Percentiles rank a stretch among this genome's conserved stretches.
Conservation (phyloP, 2,113 vertebrate species). For the Cnemophilus loriae region DNA sequence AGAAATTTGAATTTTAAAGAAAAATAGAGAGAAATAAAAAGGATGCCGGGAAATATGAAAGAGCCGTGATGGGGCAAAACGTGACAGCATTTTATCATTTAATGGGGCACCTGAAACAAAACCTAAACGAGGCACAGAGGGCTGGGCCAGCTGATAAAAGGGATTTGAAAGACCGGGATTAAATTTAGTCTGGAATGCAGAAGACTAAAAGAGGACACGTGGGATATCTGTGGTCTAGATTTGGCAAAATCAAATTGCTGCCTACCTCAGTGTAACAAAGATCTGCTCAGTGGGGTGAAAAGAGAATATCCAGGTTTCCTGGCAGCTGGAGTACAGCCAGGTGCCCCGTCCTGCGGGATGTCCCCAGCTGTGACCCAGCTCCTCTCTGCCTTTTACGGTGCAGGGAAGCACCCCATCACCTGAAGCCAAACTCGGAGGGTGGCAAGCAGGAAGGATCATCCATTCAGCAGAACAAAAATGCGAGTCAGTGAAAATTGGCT, state of each 20-base stretch:
- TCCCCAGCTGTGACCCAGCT: neutral
- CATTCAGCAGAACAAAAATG: neutral
- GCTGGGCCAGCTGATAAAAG: neutral
- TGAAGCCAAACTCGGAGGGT: neutral
- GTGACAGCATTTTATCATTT: neutral
- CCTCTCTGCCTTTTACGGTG: neutral
- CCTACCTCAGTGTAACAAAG: neutral
- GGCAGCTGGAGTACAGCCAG: neutral
- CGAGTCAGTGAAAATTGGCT: neutral
- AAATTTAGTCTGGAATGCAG: neutral
- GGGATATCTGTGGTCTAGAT: neutral
- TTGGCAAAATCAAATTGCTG: neutral
- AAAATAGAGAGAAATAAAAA: neutral
- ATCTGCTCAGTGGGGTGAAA: neutral
- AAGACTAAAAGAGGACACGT: neutral
- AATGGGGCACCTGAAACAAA: neutral
- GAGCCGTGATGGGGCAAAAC: neutral
- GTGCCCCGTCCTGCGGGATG: neutral
- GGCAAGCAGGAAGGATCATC: neutral
- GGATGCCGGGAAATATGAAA: neutral
- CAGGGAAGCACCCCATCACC: neutral
- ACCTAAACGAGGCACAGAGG: neutral
- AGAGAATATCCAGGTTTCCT: neutral
- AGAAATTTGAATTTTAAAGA: neutral
- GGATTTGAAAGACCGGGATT: neutral